These are phyloP conservation scores for Antigone vipio DNA, from an alignment of 2,113 vertebrate species.

Conservation along the genomic window DNA sequence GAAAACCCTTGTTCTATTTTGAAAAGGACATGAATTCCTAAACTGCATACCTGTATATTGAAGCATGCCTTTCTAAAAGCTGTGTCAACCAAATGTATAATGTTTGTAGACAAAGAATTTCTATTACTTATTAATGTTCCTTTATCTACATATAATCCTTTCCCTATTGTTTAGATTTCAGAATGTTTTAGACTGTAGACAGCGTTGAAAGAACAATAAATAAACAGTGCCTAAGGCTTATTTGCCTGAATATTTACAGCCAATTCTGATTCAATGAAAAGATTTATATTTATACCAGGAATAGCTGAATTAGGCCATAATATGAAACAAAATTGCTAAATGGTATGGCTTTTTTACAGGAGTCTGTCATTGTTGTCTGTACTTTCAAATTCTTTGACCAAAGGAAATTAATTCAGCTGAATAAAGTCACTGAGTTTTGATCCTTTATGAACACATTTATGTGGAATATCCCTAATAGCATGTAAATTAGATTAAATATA, in stretches of 20 bases:
- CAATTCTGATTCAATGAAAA: background rate
- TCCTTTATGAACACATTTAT: background rate
- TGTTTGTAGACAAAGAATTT: background rate
- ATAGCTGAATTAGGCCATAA: background rate
- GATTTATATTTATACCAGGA: background rate
- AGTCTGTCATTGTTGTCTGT: background rate
- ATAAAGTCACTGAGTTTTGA: background rate
- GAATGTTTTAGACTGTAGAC: background rate
- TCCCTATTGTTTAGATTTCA: background rate
- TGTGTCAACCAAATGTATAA: background rate
- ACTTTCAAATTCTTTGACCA: background rate
- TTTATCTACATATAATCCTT: background rate
- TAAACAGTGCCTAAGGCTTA: background rate
- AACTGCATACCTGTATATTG: background rate
- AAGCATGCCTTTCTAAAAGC: background rate
- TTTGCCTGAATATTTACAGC: background rate
- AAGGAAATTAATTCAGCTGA: background rate
- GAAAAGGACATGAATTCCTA: background rate
- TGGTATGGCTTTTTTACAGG: background rate
- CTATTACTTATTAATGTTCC: background rate
- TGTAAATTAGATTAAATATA: background rate
- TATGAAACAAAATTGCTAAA: background rate
- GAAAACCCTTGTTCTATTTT: background rate
- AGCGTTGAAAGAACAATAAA: background rate
- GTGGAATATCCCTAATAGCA: background rate